Evolutionary conservation across 2,797 vertebrate genomes (phyloP).

Genomic region (Pantherophis alleghaniensis): DNA sequence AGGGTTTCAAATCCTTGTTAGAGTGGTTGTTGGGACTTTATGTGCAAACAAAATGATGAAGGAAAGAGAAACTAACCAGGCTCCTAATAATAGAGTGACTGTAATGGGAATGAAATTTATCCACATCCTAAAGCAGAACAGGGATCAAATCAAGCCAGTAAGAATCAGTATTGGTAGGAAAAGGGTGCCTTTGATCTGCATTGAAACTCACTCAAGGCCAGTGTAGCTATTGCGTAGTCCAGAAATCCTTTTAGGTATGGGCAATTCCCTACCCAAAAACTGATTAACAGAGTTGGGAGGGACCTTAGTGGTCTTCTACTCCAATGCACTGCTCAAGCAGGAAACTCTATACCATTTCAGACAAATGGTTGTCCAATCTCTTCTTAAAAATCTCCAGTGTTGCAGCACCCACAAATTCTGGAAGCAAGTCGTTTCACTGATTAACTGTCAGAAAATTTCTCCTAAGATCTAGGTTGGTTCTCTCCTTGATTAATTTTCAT

Average conservation of each 20-base stretch:
- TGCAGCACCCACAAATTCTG: background rate
- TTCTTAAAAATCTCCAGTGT: background rate
- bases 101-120: background rate
- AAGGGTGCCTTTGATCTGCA: background rate
- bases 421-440: background rate
- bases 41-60: background rate
- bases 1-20: background rate
- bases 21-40: background rate
- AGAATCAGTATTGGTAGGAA: constrained; percentile 5
- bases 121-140: background rate
- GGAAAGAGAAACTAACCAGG: background rate
- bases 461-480: background rate
- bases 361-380: background rate
- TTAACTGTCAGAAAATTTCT: background rate
- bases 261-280: background rate
- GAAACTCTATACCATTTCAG: background rate
- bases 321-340: background rate
- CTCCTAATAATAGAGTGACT: background rate
- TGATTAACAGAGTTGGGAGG: background rate
- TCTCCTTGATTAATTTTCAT: background rate
- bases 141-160: background rate
- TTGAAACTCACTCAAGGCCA: background rate
- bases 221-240: background rate
- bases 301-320: background rate
- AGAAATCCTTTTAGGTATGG: background rate